These are phyloP conservation scores for Decapterus maruadsi DNA, from an alignment of 2,797 vertebrate genomes.

Conservation along the genomic window DNA sequence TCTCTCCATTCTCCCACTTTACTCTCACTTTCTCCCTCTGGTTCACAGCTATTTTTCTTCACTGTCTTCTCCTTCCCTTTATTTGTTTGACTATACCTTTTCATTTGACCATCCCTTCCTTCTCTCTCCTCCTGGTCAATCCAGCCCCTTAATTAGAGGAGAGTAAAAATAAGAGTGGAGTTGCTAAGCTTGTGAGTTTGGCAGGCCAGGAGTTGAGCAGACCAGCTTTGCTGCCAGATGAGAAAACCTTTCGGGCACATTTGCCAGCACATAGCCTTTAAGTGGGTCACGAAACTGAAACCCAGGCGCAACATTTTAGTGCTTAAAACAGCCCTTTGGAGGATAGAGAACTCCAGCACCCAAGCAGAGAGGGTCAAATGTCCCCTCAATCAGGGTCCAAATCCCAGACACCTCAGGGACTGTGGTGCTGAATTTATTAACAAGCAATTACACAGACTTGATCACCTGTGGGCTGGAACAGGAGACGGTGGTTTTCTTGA, in stretches of 20 bases:
- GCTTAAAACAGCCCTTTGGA: conserved; percentile 63
- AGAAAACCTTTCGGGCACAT: conserved; percentile 64
- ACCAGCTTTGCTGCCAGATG: conserved; percentile 55
- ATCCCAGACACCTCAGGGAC: conserved; percentile 69
- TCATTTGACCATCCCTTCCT: conserved; percentile 16
- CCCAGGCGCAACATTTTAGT: conserved; percentile 56
- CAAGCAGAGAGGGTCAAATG: conserved; percentile 72
- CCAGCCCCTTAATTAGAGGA: conserved; percentile 68
- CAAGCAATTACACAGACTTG: conserved; percentile 33
- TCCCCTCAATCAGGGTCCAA: conserved; percentile 51
- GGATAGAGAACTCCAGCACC: conserved; percentile 41
- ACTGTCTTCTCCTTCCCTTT: conserved; percentile 10
- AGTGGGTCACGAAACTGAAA: conserved; percentile 83
- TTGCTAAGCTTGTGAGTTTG: conserved; percentile 68
- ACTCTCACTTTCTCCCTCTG: conserved; percentile 4
- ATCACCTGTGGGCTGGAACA: conserved; percentile 67
- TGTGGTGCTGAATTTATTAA: conserved; percentile 66
- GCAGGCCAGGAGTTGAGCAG: conserved; percentile 39
- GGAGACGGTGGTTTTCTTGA: conserved; percentile 61
- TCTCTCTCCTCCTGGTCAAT: conserved; percentile 37
- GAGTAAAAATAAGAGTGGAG: conserved; percentile 69
- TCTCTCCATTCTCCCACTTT: background rate
- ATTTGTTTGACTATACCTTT: conserved; percentile 18
- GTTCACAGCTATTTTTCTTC: conserved; percentile 20
- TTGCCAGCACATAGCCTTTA: conserved; percentile 69